Percentiles rank a stretch among this genome's conserved stretches.
phyloP scores from a whole-genome alignment of 2,113 vertebrate genomes.

The Sporophila hypoxantha region DNA sequence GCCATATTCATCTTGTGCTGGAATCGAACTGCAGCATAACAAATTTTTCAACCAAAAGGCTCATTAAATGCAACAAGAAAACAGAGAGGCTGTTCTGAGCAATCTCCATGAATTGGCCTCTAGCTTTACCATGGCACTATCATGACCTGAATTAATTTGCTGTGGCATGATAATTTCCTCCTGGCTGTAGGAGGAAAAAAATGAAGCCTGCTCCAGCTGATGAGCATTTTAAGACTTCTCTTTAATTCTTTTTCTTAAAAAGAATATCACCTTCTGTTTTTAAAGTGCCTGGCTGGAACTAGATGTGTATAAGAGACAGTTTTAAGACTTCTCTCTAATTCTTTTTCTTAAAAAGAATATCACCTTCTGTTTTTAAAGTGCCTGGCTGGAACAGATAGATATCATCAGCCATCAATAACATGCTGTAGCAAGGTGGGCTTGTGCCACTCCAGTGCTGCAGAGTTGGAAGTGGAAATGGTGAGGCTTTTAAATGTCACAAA shows the following conservation, averaged over 20 bases:
- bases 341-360: not conserved
- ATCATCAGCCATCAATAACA: not conserved
- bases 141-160: slow-evolving; percentile 3
- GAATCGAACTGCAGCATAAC: not conserved
- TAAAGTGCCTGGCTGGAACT: too few species aligned
- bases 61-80: not conserved
- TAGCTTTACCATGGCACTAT: not conserved
- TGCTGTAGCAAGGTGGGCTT: not conserved
- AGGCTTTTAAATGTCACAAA: not conserved
- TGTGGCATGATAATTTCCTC: not conserved
- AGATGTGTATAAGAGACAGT: too few species aligned
- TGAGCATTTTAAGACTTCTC: not conserved
- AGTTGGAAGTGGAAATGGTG: not conserved
- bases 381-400: not conserved
- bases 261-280: not conserved
- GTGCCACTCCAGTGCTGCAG: not conserved
- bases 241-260: not conserved
- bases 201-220: not conserved
- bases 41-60: not conserved
- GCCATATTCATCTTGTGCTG: not conserved
- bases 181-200: not conserved
- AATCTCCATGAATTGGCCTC: not conserved
- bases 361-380: not conserved
- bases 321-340: not conserved
- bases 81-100: not conserved